A percentile compares a stretch with the other conserved stretches of the same genome.
These are phyloP conservation scores for Vidua macroura DNA, from an alignment of 2,113 vertebrate species.

Conservation along the genomic window DNA sequence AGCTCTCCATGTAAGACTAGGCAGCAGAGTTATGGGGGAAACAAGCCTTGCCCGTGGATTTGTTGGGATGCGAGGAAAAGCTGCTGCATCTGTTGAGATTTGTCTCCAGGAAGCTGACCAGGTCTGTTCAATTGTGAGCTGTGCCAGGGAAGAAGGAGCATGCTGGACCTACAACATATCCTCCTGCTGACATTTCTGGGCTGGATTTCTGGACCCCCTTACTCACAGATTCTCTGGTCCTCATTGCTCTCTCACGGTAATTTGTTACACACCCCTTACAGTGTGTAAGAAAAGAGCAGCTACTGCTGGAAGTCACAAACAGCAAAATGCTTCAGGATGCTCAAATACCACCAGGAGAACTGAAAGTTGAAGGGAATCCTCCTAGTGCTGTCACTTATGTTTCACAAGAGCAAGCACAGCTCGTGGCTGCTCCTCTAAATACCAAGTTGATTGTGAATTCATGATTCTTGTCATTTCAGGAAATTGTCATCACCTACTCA, in stretches of 20 bases:
- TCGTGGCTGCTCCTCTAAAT: background rate
- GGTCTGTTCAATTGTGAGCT: background rate
- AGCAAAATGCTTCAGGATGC: background rate
- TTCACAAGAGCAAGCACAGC: background rate
- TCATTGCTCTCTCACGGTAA: background rate
- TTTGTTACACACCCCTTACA: background rate
- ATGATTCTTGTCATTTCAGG: background rate
- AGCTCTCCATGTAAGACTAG: background rate
- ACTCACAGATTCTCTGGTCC: background rate
- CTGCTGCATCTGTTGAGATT: background rate
- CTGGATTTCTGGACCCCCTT: background rate
- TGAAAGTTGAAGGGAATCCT: background rate
- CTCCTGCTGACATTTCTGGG: background rate
- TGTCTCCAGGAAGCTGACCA: fast-evolving
- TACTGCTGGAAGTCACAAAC: background rate
- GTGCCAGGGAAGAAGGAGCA: background rate
- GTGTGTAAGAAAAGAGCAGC: background rate
- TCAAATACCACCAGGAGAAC: background rate
- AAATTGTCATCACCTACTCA: background rate
- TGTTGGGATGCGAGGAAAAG: background rate
- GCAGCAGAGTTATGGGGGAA: background rate
- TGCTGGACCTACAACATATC: background rate
- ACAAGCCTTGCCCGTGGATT: background rate
- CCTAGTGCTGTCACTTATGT: fast-evolving
- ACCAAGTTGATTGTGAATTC: background rate